Percentiles rank a stretch among this genome's conserved stretches.
phyloP scores from a whole-genome alignment of 2,888 invertebrate species.

The Sphaerophoria taeniata region DNA sequence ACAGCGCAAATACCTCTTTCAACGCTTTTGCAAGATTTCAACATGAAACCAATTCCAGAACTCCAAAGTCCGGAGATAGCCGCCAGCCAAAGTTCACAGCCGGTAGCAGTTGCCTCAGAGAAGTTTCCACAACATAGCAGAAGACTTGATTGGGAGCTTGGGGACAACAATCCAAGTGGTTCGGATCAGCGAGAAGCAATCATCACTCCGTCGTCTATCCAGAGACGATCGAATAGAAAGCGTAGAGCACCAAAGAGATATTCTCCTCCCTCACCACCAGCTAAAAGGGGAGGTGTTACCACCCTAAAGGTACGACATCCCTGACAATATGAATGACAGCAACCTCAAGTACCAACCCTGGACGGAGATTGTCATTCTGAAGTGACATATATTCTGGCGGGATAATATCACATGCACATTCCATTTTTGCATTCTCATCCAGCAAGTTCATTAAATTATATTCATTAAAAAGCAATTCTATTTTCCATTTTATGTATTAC shows the following conservation, averaged over 20 bases:
- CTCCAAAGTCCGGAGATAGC: not conserved
- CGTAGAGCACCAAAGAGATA: slow-evolving; percentile 7
- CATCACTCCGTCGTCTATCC: not conserved
- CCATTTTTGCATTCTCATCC: no score
- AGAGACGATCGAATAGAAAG: not conserved
- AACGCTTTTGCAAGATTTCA: not conserved
- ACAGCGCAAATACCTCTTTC: not conserved
- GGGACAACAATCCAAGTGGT: not conserved
- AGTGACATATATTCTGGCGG: no score
- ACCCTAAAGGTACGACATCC: no score
- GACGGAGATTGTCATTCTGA: no score
- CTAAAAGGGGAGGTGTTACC: slow-evolving; percentile 28
- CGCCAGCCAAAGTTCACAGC: not conserved
- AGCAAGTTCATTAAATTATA: no score
- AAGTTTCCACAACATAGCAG: not conserved
- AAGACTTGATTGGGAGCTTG: not conserved
- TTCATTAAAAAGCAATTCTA: no score
- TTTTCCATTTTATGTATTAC: no score
- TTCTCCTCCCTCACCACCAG: not conserved
- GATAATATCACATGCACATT: no score
- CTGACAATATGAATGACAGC: not conserved
- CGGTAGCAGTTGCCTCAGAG: not conserved
- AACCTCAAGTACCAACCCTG: no score
- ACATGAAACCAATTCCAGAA: not conserved
- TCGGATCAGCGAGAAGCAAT: not conserved